Base-by-base conservation (phyloP, 1,140 invertebrate genomes). In the Brachionus plicatilis region DNA sequence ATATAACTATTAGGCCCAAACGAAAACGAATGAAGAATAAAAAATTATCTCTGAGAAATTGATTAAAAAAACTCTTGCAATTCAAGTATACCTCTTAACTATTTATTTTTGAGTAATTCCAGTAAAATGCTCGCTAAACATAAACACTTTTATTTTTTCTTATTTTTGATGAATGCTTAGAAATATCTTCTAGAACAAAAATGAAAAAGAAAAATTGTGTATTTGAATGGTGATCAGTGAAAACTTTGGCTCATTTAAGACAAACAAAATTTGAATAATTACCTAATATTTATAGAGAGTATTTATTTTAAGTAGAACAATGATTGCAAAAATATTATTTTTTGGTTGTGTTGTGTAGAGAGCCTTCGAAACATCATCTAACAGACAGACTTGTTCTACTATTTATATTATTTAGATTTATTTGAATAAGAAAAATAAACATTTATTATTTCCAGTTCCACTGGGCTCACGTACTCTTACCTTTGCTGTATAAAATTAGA, bases 341-440 rank as follows among this genome's bases (percentile, higher is more conserved):
- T 68, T 37, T 12, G 14, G 33, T 37, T 37, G 33, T 37, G 33
- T 37, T 33, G 33, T 33, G 12, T 6, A 33, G n/a, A 14, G 20
- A 43, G 37, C 68, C 37, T 17, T 17, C 33, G 1, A 43, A 43
- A 43, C 68, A 72, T 72, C 37, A 60, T 20, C 17, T 72, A 72
- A 72, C 24, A 72, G 68, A 72, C 68, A 72, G 68, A 43, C 37
- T 43, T 41, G 7, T 20, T 43, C 37, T 45, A 20, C 14, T 72
- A 72, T 72, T 72, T 72, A 72, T 45, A 72, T 72, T 72, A 37
- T 41, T 72, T 72, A 45, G 17, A 68, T 45, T 43, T 72, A 47
- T 72, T 72, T 72, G 68, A 72, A 72, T 72, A 72, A 43, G 68
- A 43, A 72, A 72, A 72, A 72, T 72, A 72, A 72, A 72, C 68